Evolutionary conservation across 1,140 invertebrate species (phyloP), one percentile per base, ranked within the genome.

Genomic region (Papilio aristodemus): DNA sequence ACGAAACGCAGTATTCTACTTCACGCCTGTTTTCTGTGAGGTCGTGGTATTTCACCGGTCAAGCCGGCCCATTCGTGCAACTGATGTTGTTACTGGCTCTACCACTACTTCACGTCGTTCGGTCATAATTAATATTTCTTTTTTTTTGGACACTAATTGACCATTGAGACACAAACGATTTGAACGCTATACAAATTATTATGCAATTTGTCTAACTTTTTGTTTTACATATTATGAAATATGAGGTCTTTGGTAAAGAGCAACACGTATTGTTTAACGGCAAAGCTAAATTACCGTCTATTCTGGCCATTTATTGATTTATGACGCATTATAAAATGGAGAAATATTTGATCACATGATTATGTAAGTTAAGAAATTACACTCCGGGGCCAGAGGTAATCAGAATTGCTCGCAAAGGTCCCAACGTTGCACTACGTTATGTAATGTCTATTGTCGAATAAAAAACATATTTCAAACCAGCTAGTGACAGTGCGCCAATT

Each of bases 231-330:
- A 54, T 22, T 25, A 54, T 25, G 46, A 54, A 22, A 54, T 54
- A 22, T 54, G n/a, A n/a, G n/a, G 19, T 54, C 46, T 54, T 8
- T 32, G 27, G 5, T 68, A 68, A 75, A 70, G 68, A 68, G 64
- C 68, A 58, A 46, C n/a, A 60, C 37, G 62, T 57, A 60, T 73
- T 73, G 66, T 73, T 68, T 60, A 64, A 67, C 25, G 22, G 8
- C 46, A 13, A 54, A 22, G 46, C 46, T 22, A 54, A 54, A 54
- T 54, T 22, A 54, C 46, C 46, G 22, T 25, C 19, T 19, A 58
- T 67, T 27, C 46, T 69, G 64, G 71, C 63, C 67, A 71, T 70
- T 67, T 68, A 74, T 74, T 76, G 75, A 76, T 76, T 73, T 73
- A 76, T 74, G 75, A 68, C 46, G 64, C 68, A 72, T 72, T 72